Evolutionary conservation across 1,140 invertebrate species (phyloP).

Genomic region (Drosophila sproati): DNA sequence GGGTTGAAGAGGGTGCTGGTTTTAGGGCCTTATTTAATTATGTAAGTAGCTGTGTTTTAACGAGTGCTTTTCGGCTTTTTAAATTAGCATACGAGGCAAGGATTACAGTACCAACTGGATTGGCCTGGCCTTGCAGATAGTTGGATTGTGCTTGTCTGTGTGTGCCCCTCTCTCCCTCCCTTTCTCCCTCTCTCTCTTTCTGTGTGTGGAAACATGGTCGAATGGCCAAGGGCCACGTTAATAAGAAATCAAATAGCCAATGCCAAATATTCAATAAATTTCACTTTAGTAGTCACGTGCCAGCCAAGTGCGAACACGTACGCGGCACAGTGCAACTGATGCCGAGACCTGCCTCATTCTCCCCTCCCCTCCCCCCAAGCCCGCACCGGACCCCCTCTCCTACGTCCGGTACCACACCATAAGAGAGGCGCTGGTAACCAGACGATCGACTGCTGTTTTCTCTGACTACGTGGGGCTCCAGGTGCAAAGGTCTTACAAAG

Average conservation of each 20-base stretch:
- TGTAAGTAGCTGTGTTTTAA: constrained; percentile 44
- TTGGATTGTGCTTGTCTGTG: constrained; percentile 1
- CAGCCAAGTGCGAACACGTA: constrained; percentile 77
- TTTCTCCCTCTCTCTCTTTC: background rate
- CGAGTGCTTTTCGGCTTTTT: constrained; percentile 33
- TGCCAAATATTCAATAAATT: constrained; percentile 83
- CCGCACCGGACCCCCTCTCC: background rate
- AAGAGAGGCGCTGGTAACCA: constrained; percentile 1
- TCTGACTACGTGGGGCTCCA: constrained; percentile 55
- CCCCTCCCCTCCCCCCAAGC: background rate
- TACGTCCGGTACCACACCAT: background rate
- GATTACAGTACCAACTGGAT: constrained; percentile 31
- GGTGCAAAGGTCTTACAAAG: constrained; percentile 76
- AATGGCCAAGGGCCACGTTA: constrained; percentile 49
- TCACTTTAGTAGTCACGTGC: constrained; percentile 74
- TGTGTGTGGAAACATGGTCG: constrained; percentile 4
- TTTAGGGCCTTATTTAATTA: constrained; percentile 56
- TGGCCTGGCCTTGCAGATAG: constrained; percentile 22
- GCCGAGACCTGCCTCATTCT: constrained; percentile 30
- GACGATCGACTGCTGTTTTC: constrained; percentile 14
- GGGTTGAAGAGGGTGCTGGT: background rate
- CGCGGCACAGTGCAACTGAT: constrained; percentile 71
- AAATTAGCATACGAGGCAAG: constrained; percentile 58
- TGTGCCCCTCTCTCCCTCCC: background rate
- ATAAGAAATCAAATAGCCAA: constrained; percentile 83